Base-by-base conservation (phyloP, 2,888 invertebrate species). In the Anthophora plumipes region DNA sequence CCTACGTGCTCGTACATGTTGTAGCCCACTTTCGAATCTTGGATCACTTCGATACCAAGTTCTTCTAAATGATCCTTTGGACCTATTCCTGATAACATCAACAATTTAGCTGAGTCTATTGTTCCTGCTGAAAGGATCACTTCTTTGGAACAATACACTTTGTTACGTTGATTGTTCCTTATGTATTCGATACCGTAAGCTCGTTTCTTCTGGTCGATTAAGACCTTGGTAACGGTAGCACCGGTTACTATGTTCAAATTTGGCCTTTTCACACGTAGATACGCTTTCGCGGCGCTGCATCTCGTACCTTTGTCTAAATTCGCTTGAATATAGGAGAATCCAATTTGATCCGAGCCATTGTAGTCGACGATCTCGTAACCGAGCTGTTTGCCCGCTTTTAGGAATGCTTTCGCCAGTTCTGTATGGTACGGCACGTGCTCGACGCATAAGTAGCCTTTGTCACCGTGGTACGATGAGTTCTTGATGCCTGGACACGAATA, bases 71-170 rank as follows among this genome's bases (percentile, higher is more conserved):
- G 95, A 5, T 94, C 92, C 86, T 92, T 94, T 0, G 96, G 96
- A 0, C 96, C 96, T 14, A 96, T 92, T 0, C 96, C 96, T 0
- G 95, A 95, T 1, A 96, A 92, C 95, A 96, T 95, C 22, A 96
- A 88, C 14, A 98, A 91, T 92, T 98, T 97, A 0, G 98, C 97
- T 0, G 97, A 96, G 92, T 97, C 97, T 82, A 98, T 96, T 0
- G 97, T 95, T 0, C 98, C 97, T 1, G 96, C 96, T 11, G 96
- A 96, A 9, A 95, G 86, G 59, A 95, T 94, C 0, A 95, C 95
- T 91, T 95, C 95, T 84, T 95, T 95, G 0, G 91, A 94, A 5
- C 96, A 97, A 5, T 92, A 91, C 0, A 95, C 94, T 8, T 89
- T 90, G 71, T 93, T 95, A 88, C 93, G 94, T 87, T 91, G 93